phyloP scores from a whole-genome alignment of 2,113 vertebrate species.

The Spea bombifrons region DNA sequence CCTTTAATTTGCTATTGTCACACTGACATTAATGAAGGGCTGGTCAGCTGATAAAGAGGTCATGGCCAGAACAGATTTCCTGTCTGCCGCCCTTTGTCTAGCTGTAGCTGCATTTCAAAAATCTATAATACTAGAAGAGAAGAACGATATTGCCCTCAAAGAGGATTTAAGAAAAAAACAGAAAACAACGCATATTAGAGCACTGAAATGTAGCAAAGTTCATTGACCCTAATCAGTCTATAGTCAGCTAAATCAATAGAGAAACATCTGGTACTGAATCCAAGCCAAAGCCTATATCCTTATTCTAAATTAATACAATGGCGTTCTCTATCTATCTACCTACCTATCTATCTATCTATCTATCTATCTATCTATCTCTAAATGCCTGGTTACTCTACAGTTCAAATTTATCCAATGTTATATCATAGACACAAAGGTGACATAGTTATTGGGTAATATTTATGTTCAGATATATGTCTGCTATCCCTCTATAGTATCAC shows the following conservation, averaged over 20 bases:
- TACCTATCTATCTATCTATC: no score
- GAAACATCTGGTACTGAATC: constrained; percentile 10
- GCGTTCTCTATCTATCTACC: no score
- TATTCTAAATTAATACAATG: no score
- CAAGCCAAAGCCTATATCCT: neutral
- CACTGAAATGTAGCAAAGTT: constrained; percentile 17
- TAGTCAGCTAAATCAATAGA: constrained; percentile 17
- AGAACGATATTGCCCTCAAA: neutral
- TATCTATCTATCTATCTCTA: no score
- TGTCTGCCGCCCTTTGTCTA: neutral
- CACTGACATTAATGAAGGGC: neutral
- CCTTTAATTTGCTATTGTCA: no score
- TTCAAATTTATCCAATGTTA: no score
- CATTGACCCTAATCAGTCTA: constrained; percentile 29
- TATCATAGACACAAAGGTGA: no score
- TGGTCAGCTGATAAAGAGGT: neutral
- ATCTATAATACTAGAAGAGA: neutral
- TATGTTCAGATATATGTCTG: no score
- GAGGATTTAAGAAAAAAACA: constrained; percentile 11
- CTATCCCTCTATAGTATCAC: no score
- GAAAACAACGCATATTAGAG: constrained; percentile 18
- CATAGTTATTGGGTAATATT: no score
- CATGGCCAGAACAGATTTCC: neutral
- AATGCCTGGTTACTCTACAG: no score
- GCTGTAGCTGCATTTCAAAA: neutral